A percentile compares a stretch with the other conserved stretches of the same genome.
These are phyloP conservation scores for Dolichotis patagonum DNA, from an alignment of 2,113 vertebrate genomes.

Conservation along the genomic window DNA sequence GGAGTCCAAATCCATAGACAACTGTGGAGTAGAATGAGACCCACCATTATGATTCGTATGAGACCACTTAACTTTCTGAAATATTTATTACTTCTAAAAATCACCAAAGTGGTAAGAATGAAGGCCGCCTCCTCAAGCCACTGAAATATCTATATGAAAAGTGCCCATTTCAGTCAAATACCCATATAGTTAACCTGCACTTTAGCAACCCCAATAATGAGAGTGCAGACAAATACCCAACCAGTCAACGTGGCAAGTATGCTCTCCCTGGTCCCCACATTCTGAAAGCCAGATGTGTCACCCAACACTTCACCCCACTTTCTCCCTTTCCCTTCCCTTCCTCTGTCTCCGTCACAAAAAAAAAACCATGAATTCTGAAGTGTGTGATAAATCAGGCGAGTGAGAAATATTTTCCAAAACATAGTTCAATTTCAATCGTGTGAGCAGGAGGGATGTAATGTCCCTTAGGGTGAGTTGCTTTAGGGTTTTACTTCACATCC, in stretches of 20 bases:
- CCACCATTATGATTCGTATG: no score
- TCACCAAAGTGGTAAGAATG: not conserved
- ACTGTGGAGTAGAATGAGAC: not conserved
- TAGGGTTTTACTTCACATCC: not conserved
- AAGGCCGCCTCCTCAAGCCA: not conserved
- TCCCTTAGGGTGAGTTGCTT: not conserved
- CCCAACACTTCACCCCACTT: no score
- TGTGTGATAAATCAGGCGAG: not conserved
- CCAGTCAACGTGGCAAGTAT: rapidly evolving
- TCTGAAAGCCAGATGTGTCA: not conserved
- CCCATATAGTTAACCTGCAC: not conserved
- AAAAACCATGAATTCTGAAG: not conserved
- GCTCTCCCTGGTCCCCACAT: rapidly evolving
- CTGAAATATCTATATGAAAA: not conserved
- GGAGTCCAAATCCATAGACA: not conserved
- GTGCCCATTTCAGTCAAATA: no score
- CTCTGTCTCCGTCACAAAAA: not conserved
- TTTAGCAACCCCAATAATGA: not conserved
- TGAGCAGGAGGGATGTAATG: not conserved
- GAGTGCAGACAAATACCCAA: not conserved
- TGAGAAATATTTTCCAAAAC: not conserved
- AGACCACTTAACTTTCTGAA: not conserved
- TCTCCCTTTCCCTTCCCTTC: not conserved
- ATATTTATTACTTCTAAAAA: not conserved
- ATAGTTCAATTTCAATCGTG: not conserved